Evolutionary conservation across 2,888 invertebrate species (phyloP).

Genomic region (Schrankia costaestrigalis): DNA sequence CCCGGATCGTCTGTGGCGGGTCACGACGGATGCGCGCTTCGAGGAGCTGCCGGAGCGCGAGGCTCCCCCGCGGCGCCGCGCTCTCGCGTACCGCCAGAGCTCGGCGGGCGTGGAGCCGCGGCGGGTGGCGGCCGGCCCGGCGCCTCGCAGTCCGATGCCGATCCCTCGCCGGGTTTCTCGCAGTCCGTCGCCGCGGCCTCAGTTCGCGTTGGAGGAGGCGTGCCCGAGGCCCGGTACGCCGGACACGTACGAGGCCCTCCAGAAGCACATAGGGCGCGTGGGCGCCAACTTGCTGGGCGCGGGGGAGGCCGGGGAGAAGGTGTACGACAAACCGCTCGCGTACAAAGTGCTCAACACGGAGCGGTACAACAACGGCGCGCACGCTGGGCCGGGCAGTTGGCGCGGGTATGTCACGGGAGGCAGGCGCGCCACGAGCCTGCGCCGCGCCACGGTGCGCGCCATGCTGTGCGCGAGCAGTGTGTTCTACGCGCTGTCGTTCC

Average conservation of each 20-base stretch:
- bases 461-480: conserved; percentile 76
- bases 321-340: conserved; percentile 28
- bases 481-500: conserved; percentile 59
- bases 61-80: conserved; percentile 18
- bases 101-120: conserved; percentile 26
- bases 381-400: conserved; percentile 54
- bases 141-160: conserved; percentile 17
- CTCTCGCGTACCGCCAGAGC: conserved; percentile 31
- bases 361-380: conserved; percentile 54
- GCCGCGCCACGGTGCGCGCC: conserved; percentile 73
- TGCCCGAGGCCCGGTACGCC: conserved; percentile 16
- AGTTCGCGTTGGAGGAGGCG: conserved; percentile 38
- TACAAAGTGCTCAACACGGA: conserved; percentile 53
- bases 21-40: conserved; percentile 26
- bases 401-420: conserved; percentile 36
- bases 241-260: conserved; percentile 22
- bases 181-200: conserved; percentile 30
- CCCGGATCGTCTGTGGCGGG: conserved; percentile 27
- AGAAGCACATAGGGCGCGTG: conserved; percentile 27
- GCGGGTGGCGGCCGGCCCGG: conserved; percentile 30
- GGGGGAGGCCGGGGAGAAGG: conserved; percentile 31
- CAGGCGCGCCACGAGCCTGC: conserved; percentile 9
- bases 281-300: conserved; percentile 32
- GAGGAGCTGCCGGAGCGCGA: conserved; percentile 17
- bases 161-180: conserved; percentile 20